phyloP scores from a whole-genome alignment of 2,797 vertebrate genomes.

The Lutjanus argentimaculatus region DNA sequence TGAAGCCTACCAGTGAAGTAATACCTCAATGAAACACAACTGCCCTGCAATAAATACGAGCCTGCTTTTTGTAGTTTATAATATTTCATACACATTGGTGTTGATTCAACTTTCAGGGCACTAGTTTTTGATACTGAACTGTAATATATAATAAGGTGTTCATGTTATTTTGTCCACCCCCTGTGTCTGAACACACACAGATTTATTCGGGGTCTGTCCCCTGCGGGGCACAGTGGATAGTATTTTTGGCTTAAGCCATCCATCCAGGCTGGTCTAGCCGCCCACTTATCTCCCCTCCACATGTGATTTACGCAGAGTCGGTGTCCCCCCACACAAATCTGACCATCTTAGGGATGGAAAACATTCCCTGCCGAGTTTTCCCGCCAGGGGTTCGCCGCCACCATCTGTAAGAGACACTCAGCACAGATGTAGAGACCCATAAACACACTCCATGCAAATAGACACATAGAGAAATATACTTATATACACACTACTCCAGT shows the following conservation, averaged over 20 bases:
- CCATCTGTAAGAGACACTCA: slow-evolving; percentile 72
- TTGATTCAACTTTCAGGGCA: neutral
- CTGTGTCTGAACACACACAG: slow-evolving; percentile 29
- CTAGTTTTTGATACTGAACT: neutral
- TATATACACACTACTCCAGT: neutral
- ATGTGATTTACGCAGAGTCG: slow-evolving; percentile 73
- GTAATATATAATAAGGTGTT: slow-evolving; percentile 10
- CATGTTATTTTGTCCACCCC: slow-evolving; percentile 32
- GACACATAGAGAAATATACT: slow-evolving; percentile 32
- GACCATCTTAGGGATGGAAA: slow-evolving; percentile 87
- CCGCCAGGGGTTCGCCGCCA: slow-evolving; percentile 60
- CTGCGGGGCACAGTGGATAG: slow-evolving; percentile 46
- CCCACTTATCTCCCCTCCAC: slow-evolving; percentile 70
- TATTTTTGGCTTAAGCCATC: slow-evolving; percentile 52
- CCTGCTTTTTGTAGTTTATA: neutral
- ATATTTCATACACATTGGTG: slow-evolving; percentile 4
- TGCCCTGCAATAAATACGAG: too few species aligned
- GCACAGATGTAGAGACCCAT: slow-evolving; percentile 56
- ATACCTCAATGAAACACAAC: too few species aligned
- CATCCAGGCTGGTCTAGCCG: slow-evolving; percentile 62
- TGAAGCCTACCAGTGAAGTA: too few species aligned
- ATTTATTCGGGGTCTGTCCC: slow-evolving; percentile 55
- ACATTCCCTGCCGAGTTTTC: slow-evolving; percentile 77
- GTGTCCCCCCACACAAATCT: slow-evolving; percentile 80
- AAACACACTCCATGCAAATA: slow-evolving; percentile 64